Conservation (phyloP, 1,140 invertebrate species). For the Halesus radiatus region DNA sequence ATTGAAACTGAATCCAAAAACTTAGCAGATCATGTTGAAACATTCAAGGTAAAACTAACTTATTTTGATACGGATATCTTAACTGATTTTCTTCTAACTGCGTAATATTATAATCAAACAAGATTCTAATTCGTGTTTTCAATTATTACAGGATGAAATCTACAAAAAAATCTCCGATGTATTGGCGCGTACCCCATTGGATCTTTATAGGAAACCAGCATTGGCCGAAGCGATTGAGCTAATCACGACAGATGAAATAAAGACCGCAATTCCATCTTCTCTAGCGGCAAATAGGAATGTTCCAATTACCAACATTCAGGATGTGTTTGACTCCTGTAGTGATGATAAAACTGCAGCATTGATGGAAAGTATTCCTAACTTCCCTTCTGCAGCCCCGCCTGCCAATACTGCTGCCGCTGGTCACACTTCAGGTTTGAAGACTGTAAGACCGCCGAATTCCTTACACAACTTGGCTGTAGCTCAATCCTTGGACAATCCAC, state of each 20-base stretch:
- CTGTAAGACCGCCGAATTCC: conserved; percentile 64
- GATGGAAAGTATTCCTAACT: conserved; percentile 26
- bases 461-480: conserved; percentile 47
- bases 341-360: conserved; percentile 51
- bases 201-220: conserved; percentile 73
- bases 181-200: conserved; percentile 78
- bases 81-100: too few species aligned
- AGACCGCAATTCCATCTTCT: conserved; percentile 25
- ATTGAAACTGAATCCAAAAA: conserved; percentile 73
- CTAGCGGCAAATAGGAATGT: conserved; percentile 38
- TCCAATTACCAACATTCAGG: conserved; percentile 30
- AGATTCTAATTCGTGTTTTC: too few species aligned
- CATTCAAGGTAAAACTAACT: conserved; percentile 72
- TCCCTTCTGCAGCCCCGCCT: not conserved
- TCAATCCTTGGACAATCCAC: conserved; percentile 51
- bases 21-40: conserved; percentile 76
- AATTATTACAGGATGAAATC: conserved; percentile 75
- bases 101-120: too few species aligned
- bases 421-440: conserved; percentile 52
- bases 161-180: conserved; percentile 76
- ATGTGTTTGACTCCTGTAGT: conserved; percentile 50
- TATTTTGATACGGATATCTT: too few species aligned
- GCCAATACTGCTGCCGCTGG: not conserved
- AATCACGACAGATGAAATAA: conserved; percentile 13
- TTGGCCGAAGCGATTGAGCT: not conserved